These are phyloP conservation scores for Pheosia tremula DNA, from an alignment of 2,888 invertebrate genomes.

Conservation along the genomic window DNA sequence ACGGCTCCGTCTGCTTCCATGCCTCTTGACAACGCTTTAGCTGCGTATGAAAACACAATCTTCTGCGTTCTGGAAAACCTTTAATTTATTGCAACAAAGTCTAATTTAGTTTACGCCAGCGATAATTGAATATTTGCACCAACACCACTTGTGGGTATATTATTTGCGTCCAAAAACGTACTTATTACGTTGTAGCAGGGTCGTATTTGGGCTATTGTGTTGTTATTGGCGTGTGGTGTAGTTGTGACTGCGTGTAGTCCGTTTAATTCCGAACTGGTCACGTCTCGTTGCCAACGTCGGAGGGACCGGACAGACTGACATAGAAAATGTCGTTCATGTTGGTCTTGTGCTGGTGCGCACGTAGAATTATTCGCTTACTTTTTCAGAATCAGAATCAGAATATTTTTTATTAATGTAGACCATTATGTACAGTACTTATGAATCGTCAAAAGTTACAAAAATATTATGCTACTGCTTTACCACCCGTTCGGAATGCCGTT, in stretches of 20 bases:
- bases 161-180: conserved; percentile 18
- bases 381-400: too few relatives aligned
- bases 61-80: conserved; percentile 23
- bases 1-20: conserved; percentile 62
- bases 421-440: too few relatives aligned
- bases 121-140: conserved; percentile 35
- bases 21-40: conserved; percentile 68
- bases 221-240: conserved; percentile 20
- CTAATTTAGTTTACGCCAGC: conserved; percentile 33
- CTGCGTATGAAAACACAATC: conserved; percentile 48
- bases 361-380: conserved; percentile 25
- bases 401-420: too few relatives aligned
- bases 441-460: too few relatives aligned
- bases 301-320: conserved; percentile 57
- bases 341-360: conserved; percentile 19
- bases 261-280: conserved; percentile 72
- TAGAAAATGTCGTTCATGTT: conserved; percentile 51
- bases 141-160: conserved; percentile 34
- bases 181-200: conserved; percentile 40
- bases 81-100: conserved; percentile 33
- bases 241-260: conserved; percentile 49
- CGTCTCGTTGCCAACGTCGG: conserved; percentile 63
- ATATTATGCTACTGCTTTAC: too few relatives aligned
- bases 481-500: too few relatives aligned
- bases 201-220: conserved; percentile 35